These are phyloP conservation scores for Rhea americana DNA, from an alignment of 2,113 vertebrate species.

Conservation along the genomic window DNA sequence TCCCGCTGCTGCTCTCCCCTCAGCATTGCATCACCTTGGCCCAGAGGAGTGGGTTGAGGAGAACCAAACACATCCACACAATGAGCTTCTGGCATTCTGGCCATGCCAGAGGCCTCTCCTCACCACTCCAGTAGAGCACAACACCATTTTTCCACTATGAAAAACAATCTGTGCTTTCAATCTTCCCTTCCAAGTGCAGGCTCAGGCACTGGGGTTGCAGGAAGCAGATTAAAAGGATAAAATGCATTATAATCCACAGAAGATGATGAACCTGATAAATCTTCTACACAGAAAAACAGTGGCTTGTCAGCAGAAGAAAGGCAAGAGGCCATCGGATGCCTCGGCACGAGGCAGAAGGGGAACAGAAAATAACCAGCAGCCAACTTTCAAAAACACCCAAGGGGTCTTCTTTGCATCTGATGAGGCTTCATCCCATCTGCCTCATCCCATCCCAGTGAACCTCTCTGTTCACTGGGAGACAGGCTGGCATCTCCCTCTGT, in stretches of 20 bases:
- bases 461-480: slow-evolving; percentile 17
- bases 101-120: background rate
- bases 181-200: background rate
- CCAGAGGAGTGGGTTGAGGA: background rate
- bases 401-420: background rate
- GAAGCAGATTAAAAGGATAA: background rate
- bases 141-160: background rate
- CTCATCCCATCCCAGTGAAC: background rate
- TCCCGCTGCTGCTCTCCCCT: too few species aligned
- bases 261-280: slow-evolving; percentile 24
- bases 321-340: background rate
- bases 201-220: background rate
- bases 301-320: slow-evolving; percentile 22
- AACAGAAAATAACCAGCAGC: background rate
- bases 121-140: background rate
- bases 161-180: background rate
- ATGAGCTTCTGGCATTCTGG: background rate
- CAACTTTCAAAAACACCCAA: slow-evolving; percentile 24
- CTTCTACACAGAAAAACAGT: background rate
- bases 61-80: too few species aligned
- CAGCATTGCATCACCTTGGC: background rate
- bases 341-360: background rate
- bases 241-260: slow-evolving; percentile 5
- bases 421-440: background rate
- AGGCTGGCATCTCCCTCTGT: slow-evolving; percentile 52